A percentile compares a stretch with the other conserved stretches of the same genome.
phyloP scores from a whole-genome alignment of 2,113 vertebrate species.

The Gymnobelideus leadbeateri region DNA sequence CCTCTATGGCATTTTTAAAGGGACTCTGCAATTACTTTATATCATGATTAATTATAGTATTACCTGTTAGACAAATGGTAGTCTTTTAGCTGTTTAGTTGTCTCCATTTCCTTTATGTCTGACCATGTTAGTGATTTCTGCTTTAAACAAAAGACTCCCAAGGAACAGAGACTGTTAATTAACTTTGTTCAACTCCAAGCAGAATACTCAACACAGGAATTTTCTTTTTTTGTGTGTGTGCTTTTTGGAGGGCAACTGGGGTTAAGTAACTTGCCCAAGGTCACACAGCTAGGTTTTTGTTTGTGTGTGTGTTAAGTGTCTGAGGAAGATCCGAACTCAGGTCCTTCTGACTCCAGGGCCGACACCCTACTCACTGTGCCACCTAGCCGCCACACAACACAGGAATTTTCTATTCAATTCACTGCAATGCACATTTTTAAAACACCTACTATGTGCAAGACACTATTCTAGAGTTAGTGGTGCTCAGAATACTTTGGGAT shows the following conservation, averaged over 20 bases:
- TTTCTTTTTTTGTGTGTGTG: no score
- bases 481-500: background rate
- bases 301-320: no score
- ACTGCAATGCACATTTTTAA: background rate
- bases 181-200: background rate
- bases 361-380: no score
- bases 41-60: constrained; percentile 27
- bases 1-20: constrained; percentile 23
- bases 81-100: constrained; percentile 36
- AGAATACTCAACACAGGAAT: background rate
- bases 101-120: background rate
- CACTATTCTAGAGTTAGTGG: background rate
- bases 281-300: no score
- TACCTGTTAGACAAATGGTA: constrained; percentile 25
- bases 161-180: background rate
- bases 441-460: background rate
- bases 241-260: no score
- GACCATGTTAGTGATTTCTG: background rate
- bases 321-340: no score
- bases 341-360: no score
- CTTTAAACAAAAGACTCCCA: background rate
- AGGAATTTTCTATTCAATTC: background rate
- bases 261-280: no score
- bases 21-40: constrained; percentile 11
- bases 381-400: no score